Evolutionary conservation across 2,797 vertebrate genomes (phyloP).

Genomic region (Coranthus polyacanthus): DNA sequence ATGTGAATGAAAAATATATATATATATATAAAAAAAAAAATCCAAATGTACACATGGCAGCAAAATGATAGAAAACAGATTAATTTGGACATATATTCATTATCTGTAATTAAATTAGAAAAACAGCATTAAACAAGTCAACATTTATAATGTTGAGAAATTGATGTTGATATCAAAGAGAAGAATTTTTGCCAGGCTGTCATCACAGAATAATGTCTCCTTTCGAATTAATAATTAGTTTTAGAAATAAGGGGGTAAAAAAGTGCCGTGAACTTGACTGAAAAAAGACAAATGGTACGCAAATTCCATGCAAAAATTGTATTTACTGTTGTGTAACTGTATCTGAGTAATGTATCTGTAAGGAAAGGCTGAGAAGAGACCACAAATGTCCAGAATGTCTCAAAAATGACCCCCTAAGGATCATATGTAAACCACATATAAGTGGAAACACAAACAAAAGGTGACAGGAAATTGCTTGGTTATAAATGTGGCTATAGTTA

Average conservation of each 20-base stretch:
- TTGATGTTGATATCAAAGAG: constrained; percentile 28
- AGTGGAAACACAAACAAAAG: no score
- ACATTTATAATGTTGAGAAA: constrained; percentile 38
- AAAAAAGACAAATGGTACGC: no score
- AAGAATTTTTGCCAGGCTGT: constrained; percentile 23
- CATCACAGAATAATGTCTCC: not conserved
- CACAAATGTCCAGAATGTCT: no score
- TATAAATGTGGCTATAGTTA: no score
- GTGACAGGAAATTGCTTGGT: no score
- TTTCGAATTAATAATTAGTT: not conserved
- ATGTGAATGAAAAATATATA: constrained; percentile 33
- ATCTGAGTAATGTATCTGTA: no score
- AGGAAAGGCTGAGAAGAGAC: no score
- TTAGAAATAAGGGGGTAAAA: not conserved
- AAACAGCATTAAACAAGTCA: constrained; percentile 42
- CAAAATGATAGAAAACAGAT: constrained; percentile 41
- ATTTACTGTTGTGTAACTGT: no score
- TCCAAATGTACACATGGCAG: constrained; percentile 21
- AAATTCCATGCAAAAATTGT: no score
- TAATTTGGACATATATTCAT: constrained; percentile 46
- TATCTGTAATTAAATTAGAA: constrained; percentile 37
- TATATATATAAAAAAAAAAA: constrained; percentile 22
- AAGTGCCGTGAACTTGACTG: not conserved
- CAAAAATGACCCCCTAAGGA: no score
- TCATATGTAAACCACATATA: no score